phyloP scores from a whole-genome alignment of 2,113 vertebrate genomes.

The Antennarius striatus region DNA sequence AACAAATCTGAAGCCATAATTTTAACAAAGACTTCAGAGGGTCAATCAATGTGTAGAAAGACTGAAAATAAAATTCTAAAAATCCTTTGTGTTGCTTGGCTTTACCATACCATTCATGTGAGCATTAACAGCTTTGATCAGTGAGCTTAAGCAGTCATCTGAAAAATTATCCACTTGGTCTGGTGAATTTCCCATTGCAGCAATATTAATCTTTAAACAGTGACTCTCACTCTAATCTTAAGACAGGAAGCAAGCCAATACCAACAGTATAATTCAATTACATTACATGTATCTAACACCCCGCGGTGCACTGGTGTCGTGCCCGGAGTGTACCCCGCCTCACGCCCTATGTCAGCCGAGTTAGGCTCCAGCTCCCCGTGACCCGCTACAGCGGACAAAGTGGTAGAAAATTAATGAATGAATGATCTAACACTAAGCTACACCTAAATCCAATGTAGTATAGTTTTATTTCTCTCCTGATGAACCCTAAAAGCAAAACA shows the following conservation, averaged over 20 bases:
- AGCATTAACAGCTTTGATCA: conserved; percentile 30
- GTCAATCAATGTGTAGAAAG: not conserved
- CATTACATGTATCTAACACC: not conserved
- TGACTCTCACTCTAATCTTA: conserved; percentile 56
- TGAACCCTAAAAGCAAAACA: not conserved
- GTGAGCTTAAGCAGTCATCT: conserved; percentile 48
- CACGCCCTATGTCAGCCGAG: too few relatives aligned
- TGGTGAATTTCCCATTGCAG: conserved; percentile 54
- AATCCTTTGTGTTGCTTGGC: not conserved
- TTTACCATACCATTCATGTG: not conserved
- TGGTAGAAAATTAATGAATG: too few relatives aligned
- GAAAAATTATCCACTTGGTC: conserved; percentile 62
- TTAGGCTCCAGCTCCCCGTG: too few relatives aligned
- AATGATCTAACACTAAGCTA: not conserved
- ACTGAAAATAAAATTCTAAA: not conserved
- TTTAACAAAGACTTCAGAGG: not conserved
- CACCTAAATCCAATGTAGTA: not conserved
- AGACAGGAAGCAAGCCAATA: conserved; percentile 41
- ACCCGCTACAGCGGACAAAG: too few relatives aligned
- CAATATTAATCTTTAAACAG: conserved; percentile 60
- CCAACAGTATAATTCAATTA: conserved; percentile 1
- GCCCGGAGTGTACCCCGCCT: too few relatives aligned
- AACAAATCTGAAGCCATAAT: not conserved
- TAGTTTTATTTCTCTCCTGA: conserved; percentile 1
- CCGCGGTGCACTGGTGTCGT: too few relatives aligned